Conservation (phyloP, 1,140 invertebrate genomes). For the Drosophila yakuba region DNA sequence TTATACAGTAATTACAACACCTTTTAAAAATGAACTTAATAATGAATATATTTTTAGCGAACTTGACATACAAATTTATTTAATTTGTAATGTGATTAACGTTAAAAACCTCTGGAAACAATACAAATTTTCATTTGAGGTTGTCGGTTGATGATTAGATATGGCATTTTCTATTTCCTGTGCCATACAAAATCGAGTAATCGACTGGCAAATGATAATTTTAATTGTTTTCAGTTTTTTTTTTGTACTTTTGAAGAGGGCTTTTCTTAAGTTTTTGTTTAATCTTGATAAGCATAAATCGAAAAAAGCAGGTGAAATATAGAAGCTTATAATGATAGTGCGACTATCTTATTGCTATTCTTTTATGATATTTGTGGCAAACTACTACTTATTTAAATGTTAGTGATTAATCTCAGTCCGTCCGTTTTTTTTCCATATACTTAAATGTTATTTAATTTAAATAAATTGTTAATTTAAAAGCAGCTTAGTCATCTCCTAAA, state of each 20-base stretch:
- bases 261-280: not conserved
- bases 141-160: not conserved
- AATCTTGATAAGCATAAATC: too few species aligned
- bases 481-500: not conserved
- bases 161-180: not conserved
- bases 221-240: too few species aligned
- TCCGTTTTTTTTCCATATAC: not conserved
- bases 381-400: too few species aligned
- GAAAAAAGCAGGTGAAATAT: too few species aligned
- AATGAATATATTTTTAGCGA: too few species aligned
- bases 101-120: not conserved
- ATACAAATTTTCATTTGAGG: not conserved
- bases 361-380: too few species aligned
- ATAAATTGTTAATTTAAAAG: not conserved
- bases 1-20: not conserved
- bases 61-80: not conserved
- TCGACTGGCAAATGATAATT: too few species aligned
- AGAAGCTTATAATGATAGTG: too few species aligned
- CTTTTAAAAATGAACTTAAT: not conserved
- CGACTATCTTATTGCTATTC: too few species aligned
- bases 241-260: too few species aligned
- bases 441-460: not conserved
- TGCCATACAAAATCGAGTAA: not conserved
- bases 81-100: not conserved
- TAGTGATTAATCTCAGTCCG: too few species aligned